A percentile compares a stretch with the other conserved stretches of the same genome.
Evolutionary conservation across 2,888 invertebrate genomes (phyloP).

Genomic region (Mayetiola destructor): DNA sequence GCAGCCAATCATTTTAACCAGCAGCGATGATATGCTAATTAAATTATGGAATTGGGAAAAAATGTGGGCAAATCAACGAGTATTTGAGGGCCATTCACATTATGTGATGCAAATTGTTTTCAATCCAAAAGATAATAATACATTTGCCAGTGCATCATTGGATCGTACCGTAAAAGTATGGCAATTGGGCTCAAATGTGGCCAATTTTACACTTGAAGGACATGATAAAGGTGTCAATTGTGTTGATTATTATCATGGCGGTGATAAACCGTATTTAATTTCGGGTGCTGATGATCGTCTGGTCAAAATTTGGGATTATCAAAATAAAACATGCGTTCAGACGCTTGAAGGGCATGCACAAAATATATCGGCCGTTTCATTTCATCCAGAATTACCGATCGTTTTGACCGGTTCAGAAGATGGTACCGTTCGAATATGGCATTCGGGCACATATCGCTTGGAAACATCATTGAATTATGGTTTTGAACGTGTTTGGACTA

Average conservation of each 20-base stretch:
- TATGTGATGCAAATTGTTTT: slow-evolving; percentile 99
- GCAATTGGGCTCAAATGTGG: slow-evolving; percentile 94
- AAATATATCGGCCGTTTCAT: slow-evolving; percentile 89
- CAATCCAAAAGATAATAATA: slow-evolving; percentile 99
- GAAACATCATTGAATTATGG: slow-evolving; percentile 97
- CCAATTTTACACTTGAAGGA: slow-evolving; percentile 95
- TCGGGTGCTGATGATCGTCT: slow-evolving; percentile 96
- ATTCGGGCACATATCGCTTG: slow-evolving; percentile 92
- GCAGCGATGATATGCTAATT: slow-evolving; percentile 96
- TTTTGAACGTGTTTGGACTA: slow-evolving; percentile 95
- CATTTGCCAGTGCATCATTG: slow-evolving; percentile 97
- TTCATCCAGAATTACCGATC: slow-evolving; percentile 96
- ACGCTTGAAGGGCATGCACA: slow-evolving; percentile 94
- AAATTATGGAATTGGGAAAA: slow-evolving; percentile 99
- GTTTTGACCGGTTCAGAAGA: slow-evolving; percentile 96
- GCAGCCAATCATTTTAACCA: slow-evolving; percentile 90
- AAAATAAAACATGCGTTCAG: slow-evolving; percentile 98
- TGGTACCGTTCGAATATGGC: slow-evolving; percentile 95
- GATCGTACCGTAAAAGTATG: slow-evolving; percentile 97
- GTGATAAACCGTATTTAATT: slow-evolving; percentile 97
- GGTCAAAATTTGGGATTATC: slow-evolving; percentile 99
- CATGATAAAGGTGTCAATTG: slow-evolving; percentile 99
- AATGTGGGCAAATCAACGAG: slow-evolving; percentile 93
- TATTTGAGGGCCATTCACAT: slow-evolving; percentile 98
- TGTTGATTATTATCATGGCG: slow-evolving; percentile 97